phyloP scores from a whole-genome alignment of 2,797 vertebrate species.

The Arnoldichthys spilopterus region DNA sequence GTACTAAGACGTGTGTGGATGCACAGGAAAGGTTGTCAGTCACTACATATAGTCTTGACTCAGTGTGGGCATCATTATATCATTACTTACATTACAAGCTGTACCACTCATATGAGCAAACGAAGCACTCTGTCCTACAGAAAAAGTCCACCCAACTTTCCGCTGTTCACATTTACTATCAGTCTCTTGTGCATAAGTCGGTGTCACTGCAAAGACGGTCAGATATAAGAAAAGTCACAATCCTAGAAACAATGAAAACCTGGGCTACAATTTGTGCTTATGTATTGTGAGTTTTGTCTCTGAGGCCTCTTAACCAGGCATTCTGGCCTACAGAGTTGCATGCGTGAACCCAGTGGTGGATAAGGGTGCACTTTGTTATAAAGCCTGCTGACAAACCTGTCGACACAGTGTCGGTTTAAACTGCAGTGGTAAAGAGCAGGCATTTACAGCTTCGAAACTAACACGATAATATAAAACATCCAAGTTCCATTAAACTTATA shows the following conservation, averaged over 20 bases:
- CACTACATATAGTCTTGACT: too few species aligned
- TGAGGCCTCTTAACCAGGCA: background rate
- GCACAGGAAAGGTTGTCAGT: too few species aligned
- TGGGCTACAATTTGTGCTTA: background rate
- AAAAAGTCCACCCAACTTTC: background rate
- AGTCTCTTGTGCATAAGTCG: background rate
- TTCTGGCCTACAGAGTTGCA: background rate
- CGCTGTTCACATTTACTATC: background rate
- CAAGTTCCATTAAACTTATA: background rate
- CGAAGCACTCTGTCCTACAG: too few species aligned
- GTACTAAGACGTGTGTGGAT: too few species aligned
- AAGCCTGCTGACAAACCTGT: background rate
- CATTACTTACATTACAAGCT: too few species aligned
- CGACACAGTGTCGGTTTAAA: background rate
- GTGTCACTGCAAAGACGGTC: background rate
- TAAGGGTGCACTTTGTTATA: background rate
- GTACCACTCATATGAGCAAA: too few species aligned
- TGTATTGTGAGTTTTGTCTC: background rate
- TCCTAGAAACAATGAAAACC: background rate
- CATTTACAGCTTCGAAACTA: background rate
- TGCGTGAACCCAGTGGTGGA: background rate
- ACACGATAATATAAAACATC: background rate
- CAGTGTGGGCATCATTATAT: too few species aligned
- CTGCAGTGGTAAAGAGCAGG: background rate
- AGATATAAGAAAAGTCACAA: background rate